Evolutionary conservation across 2,797 vertebrate genomes (phyloP), one percentile per base, ranked within the genome.

Genomic region (Sebastes matsubarae): DNA sequence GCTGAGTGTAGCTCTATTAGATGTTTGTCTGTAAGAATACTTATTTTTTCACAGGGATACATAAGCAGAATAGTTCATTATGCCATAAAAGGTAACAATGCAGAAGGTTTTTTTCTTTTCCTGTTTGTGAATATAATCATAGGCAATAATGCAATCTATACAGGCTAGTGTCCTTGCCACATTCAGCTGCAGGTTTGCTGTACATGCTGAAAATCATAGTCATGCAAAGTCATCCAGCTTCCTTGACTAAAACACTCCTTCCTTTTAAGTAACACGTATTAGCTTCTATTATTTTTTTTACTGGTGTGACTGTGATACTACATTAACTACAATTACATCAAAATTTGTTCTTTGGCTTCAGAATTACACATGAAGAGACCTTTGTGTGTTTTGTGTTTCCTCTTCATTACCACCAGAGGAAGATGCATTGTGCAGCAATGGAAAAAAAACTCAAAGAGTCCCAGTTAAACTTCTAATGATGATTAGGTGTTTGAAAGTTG

Each of bases 401-500:
- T 73, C 73, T 24, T 81, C 27, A 32, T 68, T 36, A 68, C 58
- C 52, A 75, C 2, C 36, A 79, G 55, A 60, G 6, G 24, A 32
- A 54, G 72, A 60, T 20, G 3, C 55, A 70, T 25, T 36, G 29
- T 0, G 0, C 55, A 46, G 24, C 60, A 66, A 83, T 75, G 46
- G 71, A n/a, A 58, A 66, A 14, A 58, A 69, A 32, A 29, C 24
- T 7, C 2, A 36, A 63, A 52, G 8, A 57, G n/a, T 50, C 14
- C 4, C 22, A 59, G 10, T 71, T 81, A 61, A 82, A 76, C 2
- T 4, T 50, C 8, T 42, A 42, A 38, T 25, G 38, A 77, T 57
- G 77, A 75, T 74, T 30, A 55, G 71, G 29, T 68, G 16, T 68
- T 25, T 58, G 61, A 74, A 77, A 81, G 50, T 73, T 2, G 22